Evolutionary conservation across 2,797 vertebrate genomes (phyloP), one percentile per base, ranked within the genome.

Genomic region (Hybognathus amarus): DNA sequence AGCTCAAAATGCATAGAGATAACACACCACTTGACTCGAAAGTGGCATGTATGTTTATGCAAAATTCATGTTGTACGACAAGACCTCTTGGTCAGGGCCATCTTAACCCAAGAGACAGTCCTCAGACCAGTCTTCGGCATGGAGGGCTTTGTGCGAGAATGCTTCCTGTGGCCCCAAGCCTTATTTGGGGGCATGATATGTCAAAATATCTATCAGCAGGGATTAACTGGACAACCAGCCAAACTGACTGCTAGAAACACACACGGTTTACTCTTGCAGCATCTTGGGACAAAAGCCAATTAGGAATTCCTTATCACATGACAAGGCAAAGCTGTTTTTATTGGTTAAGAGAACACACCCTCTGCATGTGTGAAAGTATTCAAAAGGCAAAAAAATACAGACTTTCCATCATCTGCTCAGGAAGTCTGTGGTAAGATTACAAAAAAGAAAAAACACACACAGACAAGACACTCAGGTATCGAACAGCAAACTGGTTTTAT

Each of bases 261-360:
- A 75, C 1, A 2, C 0, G 12, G 24, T 80, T 70, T 22, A 61
- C 20, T 59, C 52, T 17, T 70, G 2, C 56, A 47, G 42, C 56
- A 80, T 61, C 38, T 45, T n/a, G 54, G 33, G 69, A 75, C 7
- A 18, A 0, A 73, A 61, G 33, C 70, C 82, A 84, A 83, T 83
- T 1, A 50, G 30, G 11, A 47, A 20, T 61, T 30, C 12, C 20
- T 61, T 42, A 45, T 47, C 83, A 80, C 77, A 69, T 68, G 82
- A 83, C 47, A 54, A 74, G 1, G 38, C 61, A 38, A 67, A 50
- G 20, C 8, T 0, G 10, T 52, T 69, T 79, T 85, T 33, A 85
- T 85, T 88, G 87, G 85, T 85, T 85, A 66, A 61, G 27, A 79
- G 24, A 30, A 56, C 20, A 2, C 17, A 20, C 3, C 12, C 27